Percentiles rank a stretch among this genome's conserved stretches.
Evolutionary conservation across 2,797 vertebrate species (phyloP).

Genomic region (Cyprinella venusta): DNA sequence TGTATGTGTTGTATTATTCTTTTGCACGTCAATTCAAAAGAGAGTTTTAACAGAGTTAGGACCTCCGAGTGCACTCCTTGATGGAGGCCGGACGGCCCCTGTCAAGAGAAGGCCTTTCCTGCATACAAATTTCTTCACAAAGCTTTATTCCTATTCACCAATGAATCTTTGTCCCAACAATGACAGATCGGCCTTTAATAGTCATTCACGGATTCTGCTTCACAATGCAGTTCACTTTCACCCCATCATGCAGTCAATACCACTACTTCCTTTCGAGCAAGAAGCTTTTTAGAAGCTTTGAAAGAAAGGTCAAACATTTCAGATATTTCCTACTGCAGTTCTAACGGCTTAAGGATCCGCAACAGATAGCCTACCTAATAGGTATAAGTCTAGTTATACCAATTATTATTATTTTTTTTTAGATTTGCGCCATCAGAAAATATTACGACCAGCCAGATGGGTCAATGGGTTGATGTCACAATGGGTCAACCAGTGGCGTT

Average conservation of each 20-base stretch:
- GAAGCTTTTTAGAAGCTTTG: conserved; percentile 13
- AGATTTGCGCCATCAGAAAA: background rate
- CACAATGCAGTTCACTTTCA: conserved; percentile 27
- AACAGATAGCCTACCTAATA: background rate
- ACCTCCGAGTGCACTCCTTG: conserved; percentile 13
- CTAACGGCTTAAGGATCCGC: background rate
- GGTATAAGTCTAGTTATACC: background rate
- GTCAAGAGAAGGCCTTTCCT: conserved; percentile 45
- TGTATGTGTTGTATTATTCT: conserved; percentile 16
- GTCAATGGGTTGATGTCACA: background rate
- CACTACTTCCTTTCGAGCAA: conserved; percentile 10
- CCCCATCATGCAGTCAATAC: conserved; percentile 13
- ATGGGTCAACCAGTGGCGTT: background rate
- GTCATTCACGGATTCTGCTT: conserved; percentile 39
- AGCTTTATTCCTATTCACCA: conserved; percentile 26
- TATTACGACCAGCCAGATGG: background rate
- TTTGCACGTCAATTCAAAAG: conserved; percentile 40
- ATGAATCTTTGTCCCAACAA: conserved; percentile 48
- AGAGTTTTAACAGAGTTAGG: background rate
- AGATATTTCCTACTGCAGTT: background rate
- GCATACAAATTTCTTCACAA: conserved; percentile 19
- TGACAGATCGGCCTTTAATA: conserved; percentile 54
- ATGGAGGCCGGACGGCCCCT: background rate
- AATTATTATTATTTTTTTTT: background rate
- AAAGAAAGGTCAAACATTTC: conserved; percentile 12